phyloP scores from a whole-genome alignment of 2,888 invertebrate genomes.

The Fragum sueziense region DNA sequence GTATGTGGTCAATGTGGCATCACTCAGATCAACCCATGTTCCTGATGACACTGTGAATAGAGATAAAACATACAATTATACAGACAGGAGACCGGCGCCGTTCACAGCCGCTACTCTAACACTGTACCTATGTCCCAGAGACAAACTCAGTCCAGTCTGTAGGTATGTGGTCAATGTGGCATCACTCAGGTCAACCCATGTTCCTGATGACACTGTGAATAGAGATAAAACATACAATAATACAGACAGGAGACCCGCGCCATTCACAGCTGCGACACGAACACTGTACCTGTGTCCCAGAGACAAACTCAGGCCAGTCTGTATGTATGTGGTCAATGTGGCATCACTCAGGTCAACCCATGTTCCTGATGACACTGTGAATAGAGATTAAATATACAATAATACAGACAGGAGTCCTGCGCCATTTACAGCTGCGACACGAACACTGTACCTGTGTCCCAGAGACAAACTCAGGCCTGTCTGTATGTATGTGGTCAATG shows the following conservation, averaged over 20 bases:
- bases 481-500: conserved; percentile 24
- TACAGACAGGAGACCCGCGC: conserved; percentile 60
- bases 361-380: conserved; percentile 1
- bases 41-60: conserved; percentile 7
- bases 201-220: conserved; percentile 2
- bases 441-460: conserved; percentile 58
- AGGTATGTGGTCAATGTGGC: conserved; percentile 19
- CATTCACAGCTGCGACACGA: conserved; percentile 60
- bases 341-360: conserved; percentile 19
- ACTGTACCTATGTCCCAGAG: conserved; percentile 57
- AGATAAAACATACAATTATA: too few relatives aligned
- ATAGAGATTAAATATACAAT: too few relatives aligned
- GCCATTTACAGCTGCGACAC: conserved; percentile 62
- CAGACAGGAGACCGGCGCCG: conserved; percentile 59
- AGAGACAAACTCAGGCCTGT: conserved; percentile 46
- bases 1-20: conserved; percentile 10
- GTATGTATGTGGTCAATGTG: conserved; percentile 18
- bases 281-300: conserved; percentile 59
- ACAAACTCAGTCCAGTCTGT: conserved; percentile 48
- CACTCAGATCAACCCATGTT: conserved; percentile 12
- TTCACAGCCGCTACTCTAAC: conserved; percentile 60
- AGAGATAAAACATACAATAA: too few relatives aligned
- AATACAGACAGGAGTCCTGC: conserved; percentile 61
- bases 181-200: conserved; percentile 14
- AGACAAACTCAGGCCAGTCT: conserved; percentile 48